phyloP scores from a whole-genome alignment of 2,888 invertebrate genomes.

The Carabus problematicus region DNA sequence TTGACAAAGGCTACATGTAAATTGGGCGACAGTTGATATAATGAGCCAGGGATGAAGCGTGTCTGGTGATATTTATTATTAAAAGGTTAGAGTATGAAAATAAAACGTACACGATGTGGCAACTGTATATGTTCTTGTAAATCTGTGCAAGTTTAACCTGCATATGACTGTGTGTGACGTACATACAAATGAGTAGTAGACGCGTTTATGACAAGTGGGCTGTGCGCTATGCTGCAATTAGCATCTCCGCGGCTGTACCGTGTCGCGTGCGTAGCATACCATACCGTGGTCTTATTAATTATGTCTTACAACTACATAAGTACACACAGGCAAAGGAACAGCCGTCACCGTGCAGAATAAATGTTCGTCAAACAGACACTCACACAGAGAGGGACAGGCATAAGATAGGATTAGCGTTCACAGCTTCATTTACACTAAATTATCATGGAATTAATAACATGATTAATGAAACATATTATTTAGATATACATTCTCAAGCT shows the following conservation, averaged over 20 bases:
- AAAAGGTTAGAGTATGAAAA: conserved; percentile 45
- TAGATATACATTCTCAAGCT: too few species aligned
- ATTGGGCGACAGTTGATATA: conserved; percentile 54
- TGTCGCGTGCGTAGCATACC: conserved; percentile 39
- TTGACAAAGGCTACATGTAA: conserved; percentile 54
- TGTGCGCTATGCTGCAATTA: conserved; percentile 52
- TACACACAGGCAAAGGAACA: conserved; percentile 17
- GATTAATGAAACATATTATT: too few species aligned
- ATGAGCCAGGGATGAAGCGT: conserved; percentile 56
- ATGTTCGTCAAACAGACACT: background rate
- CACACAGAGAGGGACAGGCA: too few species aligned
- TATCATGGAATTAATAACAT: too few species aligned
- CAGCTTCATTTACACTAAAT: too few species aligned
- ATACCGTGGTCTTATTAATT: conserved; percentile 31
- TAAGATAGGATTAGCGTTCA: too few species aligned
- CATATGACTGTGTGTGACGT: conserved; percentile 14
- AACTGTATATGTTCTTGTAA: too few species aligned
- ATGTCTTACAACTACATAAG: conserved; percentile 31
- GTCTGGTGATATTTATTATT: conserved; percentile 55
- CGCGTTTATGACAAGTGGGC: conserved; percentile 54
- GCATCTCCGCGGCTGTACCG: conserved; percentile 49
- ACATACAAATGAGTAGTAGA: conserved; percentile 53
- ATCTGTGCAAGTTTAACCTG: too few species aligned
- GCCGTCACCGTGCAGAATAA: conserved; percentile 23
- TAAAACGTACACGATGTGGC: too few species aligned